These are phyloP conservation scores for Epinephelus fuscoguttatus DNA, from an alignment of 2,113 vertebrate species.

Conservation along the genomic window DNA sequence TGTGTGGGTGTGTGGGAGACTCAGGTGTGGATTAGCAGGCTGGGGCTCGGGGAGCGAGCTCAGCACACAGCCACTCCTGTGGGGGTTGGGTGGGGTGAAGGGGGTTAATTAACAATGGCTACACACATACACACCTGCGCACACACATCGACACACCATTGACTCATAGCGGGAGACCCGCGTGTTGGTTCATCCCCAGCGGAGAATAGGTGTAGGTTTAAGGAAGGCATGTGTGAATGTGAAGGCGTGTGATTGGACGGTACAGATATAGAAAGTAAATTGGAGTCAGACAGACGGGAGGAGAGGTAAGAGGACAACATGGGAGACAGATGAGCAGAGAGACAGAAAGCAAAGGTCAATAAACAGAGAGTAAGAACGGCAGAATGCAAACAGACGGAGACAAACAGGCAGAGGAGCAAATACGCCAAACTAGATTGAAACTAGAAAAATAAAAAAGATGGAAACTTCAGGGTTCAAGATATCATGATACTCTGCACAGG, in stretches of 20 bases:
- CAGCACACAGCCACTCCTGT: slow-evolving; percentile 61
- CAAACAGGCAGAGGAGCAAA: slow-evolving; percentile 65
- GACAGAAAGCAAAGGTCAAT: slow-evolving; percentile 74
- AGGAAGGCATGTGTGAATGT: slow-evolving; percentile 49
- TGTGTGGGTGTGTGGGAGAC: slow-evolving; percentile 44
- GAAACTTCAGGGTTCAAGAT: slow-evolving; percentile 38
- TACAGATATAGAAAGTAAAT: slow-evolving; percentile 62
- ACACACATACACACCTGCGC: slow-evolving; percentile 53
- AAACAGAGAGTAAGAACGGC: slow-evolving; percentile 62
- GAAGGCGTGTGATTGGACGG: slow-evolving; percentile 64
- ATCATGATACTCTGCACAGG: neutral
- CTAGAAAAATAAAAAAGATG: slow-evolving; percentile 1
- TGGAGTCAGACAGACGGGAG: slow-evolving; percentile 58
- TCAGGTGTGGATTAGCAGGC: slow-evolving; percentile 80
- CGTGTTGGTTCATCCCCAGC: slow-evolving; percentile 41
- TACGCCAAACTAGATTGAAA: slow-evolving; percentile 48
- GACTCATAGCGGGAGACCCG: slow-evolving; percentile 28
- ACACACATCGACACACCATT: slow-evolving; percentile 27
- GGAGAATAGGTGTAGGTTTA: slow-evolving; percentile 48
- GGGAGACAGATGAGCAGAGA: slow-evolving; percentile 63
- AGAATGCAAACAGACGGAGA: slow-evolving; percentile 71
- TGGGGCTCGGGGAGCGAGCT: slow-evolving; percentile 71
- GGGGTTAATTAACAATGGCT: slow-evolving; percentile 82
- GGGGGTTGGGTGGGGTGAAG: slow-evolving; percentile 64
- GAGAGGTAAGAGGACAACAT: slow-evolving; percentile 35